Evolutionary conservation across 1,140 invertebrate species (phyloP).

Genomic region (Lordiphosa stackelbergi): DNA sequence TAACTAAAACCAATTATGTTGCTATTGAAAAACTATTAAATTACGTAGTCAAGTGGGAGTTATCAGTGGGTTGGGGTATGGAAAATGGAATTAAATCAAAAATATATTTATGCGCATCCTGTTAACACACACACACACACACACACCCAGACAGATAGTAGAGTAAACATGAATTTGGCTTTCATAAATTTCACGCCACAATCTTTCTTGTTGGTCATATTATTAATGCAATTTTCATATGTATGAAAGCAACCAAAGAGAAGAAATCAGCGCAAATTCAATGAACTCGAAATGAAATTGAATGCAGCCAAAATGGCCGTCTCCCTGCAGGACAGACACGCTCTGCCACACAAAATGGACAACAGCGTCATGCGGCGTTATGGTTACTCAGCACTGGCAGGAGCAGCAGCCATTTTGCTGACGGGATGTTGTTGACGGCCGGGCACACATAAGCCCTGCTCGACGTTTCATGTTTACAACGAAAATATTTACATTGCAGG

Average conservation of each 20-base stretch:
- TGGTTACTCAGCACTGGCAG: conserved; percentile 28
- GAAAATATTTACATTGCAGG: conserved; percentile 73
- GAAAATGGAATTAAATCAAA: conserved; percentile 67
- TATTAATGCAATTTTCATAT: conserved; percentile 55
- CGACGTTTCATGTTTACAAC: conserved; percentile 37
- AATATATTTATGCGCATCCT: conserved; percentile 67
- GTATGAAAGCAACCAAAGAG: conserved; percentile 30
- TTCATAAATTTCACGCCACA: conserved; percentile 59
- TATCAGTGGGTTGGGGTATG: conserved; percentile 5
- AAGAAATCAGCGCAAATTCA: conserved; percentile 70
- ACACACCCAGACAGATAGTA: not conserved
- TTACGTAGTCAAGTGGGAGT: conserved; percentile 48
- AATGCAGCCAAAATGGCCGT: conserved; percentile 21
- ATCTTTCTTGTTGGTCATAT: conserved; percentile 11
- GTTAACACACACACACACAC: conserved; percentile 20
- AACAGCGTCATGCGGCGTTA: conserved; percentile 22
- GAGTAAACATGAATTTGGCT: conserved; percentile 33
- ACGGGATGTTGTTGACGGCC: conserved; percentile 20
- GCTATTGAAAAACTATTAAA: conserved; percentile 60
- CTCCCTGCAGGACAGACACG: conserved; percentile 7
- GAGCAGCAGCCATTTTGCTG: conserved; percentile 9
- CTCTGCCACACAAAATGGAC: conserved; percentile 8
- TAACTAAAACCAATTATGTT: conserved; percentile 70
- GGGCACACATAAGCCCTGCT: conserved; percentile 22
- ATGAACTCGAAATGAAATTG: conserved; percentile 70